These are phyloP conservation scores for Magallana nippona DNA, from an alignment of 2,888 invertebrate species.

Conservation along the genomic window DNA sequence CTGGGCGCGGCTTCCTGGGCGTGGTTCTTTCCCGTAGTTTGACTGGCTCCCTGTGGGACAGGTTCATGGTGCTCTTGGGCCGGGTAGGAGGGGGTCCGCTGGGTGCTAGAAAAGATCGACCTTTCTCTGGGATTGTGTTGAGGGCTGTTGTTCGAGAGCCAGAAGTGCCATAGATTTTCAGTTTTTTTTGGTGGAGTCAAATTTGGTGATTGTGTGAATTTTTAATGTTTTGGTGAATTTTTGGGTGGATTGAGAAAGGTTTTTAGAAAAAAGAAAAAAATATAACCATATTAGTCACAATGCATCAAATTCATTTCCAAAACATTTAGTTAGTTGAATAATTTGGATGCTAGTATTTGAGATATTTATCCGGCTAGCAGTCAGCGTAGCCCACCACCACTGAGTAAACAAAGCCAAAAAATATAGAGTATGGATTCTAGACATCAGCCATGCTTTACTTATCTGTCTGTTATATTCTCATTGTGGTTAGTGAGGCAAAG, in stretches of 20 bases:
- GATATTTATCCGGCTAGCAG: slow-evolving; percentile 30
- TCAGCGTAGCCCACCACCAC: slow-evolving; percentile 58
- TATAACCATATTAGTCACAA: slow-evolving; percentile 55
- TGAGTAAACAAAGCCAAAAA: slow-evolving; percentile 48
- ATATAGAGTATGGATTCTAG: neutral
- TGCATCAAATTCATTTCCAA: slow-evolving; percentile 38
- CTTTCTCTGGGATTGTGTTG: slow-evolving; percentile 74
- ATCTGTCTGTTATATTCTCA: neutral
- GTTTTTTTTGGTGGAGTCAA: slow-evolving; percentile 27
- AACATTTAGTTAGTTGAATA: slow-evolving; percentile 47
- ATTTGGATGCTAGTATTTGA: slow-evolving; percentile 8
- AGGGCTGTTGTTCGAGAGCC: slow-evolving; percentile 63
- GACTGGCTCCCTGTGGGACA: slow-evolving; percentile 57
- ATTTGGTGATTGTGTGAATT: slow-evolving; percentile 30
- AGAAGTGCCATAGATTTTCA: neutral
- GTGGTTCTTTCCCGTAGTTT: slow-evolving; percentile 67
- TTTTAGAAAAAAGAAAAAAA: slow-evolving; percentile 53
- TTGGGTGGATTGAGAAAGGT: slow-evolving; percentile 45
- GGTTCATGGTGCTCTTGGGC: slow-evolving; percentile 66
- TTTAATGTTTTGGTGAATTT: slow-evolving; percentile 31
- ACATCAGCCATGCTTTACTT: slow-evolving; percentile 1
- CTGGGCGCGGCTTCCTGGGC: slow-evolving; percentile 72
- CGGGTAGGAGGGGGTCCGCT: slow-evolving; percentile 62
- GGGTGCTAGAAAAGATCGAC: slow-evolving; percentile 76
- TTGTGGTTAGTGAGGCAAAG: too few species aligned